These are phyloP conservation scores for Pocillopora grandis DNA, from an alignment of 92 coral and sea anemone genomes.

Conservation along the genomic window DNA sequence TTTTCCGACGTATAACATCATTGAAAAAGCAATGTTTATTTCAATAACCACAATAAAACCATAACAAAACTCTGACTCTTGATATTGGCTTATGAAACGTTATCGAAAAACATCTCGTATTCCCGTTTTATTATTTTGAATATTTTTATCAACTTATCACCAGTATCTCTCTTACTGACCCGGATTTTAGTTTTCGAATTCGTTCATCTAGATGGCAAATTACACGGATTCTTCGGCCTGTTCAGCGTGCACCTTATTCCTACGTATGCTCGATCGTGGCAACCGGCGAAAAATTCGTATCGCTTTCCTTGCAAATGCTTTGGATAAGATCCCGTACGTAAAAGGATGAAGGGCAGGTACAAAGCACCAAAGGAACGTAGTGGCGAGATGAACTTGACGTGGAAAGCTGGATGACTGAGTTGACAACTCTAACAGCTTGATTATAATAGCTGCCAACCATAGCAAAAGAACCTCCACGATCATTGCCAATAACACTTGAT, in stretches of 20 bases:
- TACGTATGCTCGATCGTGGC: conserved; percentile 1
- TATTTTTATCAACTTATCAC: too few relatives aligned
- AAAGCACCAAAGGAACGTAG: conserved; percentile 24
- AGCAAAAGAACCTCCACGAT: not conserved
- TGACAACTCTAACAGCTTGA: conserved; percentile 6
- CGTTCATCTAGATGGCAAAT: too few relatives aligned
- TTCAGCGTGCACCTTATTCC: conserved; percentile 26
- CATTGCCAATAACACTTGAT: conserved; percentile 12
- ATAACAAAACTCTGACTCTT: too few relatives aligned
- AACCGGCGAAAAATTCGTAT: not conserved
- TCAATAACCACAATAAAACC: too few relatives aligned
- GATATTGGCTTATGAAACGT: too few relatives aligned
- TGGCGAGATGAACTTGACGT: conserved; percentile 12
- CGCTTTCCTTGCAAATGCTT: conserved; percentile 16
- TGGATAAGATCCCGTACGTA: not conserved
- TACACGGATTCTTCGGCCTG: not conserved
- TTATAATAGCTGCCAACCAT: conserved; percentile 29
- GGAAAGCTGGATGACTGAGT: not conserved
- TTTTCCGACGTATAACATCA: too few relatives aligned
- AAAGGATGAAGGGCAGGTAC: conserved; percentile 26
- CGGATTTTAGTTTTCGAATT: too few relatives aligned
- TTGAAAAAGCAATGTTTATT: too few relatives aligned
- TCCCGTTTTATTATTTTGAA: too few relatives aligned
- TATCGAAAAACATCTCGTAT: too few relatives aligned
- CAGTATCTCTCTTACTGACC: too few relatives aligned